Evolutionary conservation across 2,113 vertebrate species (phyloP).

Genomic region (Ammodytes dubius): DNA sequence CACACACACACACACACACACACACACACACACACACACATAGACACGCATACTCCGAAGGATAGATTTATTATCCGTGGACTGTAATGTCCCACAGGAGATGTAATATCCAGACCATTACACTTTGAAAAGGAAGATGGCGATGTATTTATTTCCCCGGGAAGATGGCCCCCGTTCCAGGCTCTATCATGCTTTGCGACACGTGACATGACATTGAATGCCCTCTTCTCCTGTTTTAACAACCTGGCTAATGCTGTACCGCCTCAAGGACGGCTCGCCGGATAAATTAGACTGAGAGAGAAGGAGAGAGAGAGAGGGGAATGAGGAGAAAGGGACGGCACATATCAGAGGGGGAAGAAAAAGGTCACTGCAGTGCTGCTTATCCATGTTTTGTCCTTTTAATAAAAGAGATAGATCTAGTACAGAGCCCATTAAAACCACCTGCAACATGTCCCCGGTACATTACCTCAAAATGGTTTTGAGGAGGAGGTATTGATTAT

Average conservation of each 20-base stretch:
- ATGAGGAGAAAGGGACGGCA: slow-evolving; percentile 28
- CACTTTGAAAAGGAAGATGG: slow-evolving; percentile 72
- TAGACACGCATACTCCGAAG: neutral
- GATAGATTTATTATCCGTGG: slow-evolving; percentile 80
- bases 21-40: slow-evolving; percentile 13
- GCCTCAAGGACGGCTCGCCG: slow-evolving; percentile 75
- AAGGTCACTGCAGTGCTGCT: slow-evolving; percentile 44
- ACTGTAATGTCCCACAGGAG: slow-evolving; percentile 77
- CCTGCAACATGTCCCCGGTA: slow-evolving; percentile 51
- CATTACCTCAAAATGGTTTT: slow-evolving; percentile 30
- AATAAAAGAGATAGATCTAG: slow-evolving; percentile 58
- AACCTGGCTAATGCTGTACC: slow-evolving; percentile 61
- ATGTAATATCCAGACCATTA: slow-evolving; percentile 84
- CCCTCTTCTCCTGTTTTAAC: slow-evolving; percentile 74
- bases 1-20: slow-evolving; percentile 15
- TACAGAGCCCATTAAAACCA: slow-evolving; percentile 61
- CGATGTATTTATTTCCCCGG: slow-evolving; percentile 80
- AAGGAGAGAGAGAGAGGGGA: slow-evolving; percentile 47
- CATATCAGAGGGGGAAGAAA: slow-evolving; percentile 12
- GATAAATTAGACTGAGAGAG: slow-evolving; percentile 69
- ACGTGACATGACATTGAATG: slow-evolving; percentile 83
- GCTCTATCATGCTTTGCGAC: slow-evolving; percentile 72
- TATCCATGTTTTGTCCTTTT: slow-evolving; percentile 50
- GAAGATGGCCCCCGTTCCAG: slow-evolving; percentile 55
- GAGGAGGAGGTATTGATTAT: slow-evolving; percentile 59